Evolutionary conservation across 2,113 vertebrate genomes (phyloP).

Genomic region (Zeus faber): DNA sequence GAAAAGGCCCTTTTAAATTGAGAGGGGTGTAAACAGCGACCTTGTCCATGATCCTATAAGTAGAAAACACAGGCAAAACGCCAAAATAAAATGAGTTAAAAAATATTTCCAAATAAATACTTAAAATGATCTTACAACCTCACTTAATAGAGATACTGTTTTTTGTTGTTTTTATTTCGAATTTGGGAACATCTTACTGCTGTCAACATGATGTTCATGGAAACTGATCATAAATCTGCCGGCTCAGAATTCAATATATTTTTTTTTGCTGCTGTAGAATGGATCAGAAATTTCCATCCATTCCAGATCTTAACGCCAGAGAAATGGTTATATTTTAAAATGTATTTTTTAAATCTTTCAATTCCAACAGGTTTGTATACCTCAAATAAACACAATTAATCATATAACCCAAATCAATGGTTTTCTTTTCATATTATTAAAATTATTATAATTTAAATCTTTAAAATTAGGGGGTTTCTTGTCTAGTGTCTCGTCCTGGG

Average conservation of each 20-base stretch:
- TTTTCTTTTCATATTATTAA: not conserved
- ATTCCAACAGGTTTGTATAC: conserved; percentile 26
- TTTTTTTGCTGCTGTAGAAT: too few species aligned
- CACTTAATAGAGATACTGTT: not conserved
- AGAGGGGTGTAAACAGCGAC: not conserved
- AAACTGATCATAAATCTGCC: not conserved
- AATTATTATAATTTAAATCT: not conserved
- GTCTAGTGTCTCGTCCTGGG: not conserved
- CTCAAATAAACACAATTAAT: not conserved
- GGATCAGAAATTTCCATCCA: too few species aligned
- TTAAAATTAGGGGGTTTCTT: not conserved
- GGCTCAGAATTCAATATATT: not conserved
- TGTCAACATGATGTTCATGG: not conserved
- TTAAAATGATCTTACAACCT: not conserved
- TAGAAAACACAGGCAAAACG: not conserved
- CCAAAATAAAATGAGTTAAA: not conserved
- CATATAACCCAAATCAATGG: not conserved
- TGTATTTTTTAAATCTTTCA: not conserved
- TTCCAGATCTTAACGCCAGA: too few species aligned
- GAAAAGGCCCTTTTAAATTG: conserved; percentile 11
- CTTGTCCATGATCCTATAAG: not conserved
- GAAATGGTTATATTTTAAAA: conserved; percentile 1
- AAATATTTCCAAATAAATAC: not conserved
- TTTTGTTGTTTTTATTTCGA: not conserved
- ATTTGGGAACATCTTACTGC: too few species aligned